Percentiles rank a stretch among this genome's conserved stretches.
These are phyloP conservation scores for Maniola jurtina DNA, from an alignment of 1,140 invertebrate species.

Conservation along the genomic window DNA sequence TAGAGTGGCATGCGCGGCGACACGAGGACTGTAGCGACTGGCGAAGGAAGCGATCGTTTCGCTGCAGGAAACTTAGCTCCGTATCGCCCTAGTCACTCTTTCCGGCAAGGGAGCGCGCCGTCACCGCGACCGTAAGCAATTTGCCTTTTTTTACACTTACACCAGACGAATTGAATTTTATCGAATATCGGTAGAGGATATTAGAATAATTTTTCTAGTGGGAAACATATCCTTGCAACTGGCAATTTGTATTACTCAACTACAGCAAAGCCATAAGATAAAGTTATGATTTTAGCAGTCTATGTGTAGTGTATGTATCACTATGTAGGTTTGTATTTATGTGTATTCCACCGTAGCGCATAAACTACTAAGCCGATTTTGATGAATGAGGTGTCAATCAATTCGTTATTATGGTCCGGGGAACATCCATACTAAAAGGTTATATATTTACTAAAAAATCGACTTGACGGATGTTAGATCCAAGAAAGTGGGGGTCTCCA, in stretches of 20 bases:
- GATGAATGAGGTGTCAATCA: no score
- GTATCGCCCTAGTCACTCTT: not conserved
- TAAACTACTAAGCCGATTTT: no score
- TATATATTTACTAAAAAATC: no score
- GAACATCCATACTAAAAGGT: no score
- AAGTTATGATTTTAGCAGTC: no score
- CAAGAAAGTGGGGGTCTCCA: no score
- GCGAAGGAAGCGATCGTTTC: constrained; percentile 5
- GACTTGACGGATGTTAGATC: no score
- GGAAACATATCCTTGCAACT: not conserved
- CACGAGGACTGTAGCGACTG: constrained; percentile 17
- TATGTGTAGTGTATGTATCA: no score
- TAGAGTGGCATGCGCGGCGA: constrained; percentile 10
- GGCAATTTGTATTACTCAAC: not conserved
- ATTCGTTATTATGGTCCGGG: no score
- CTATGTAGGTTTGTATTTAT: no score
- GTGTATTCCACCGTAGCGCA: no score
- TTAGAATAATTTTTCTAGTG: constrained; percentile 19
- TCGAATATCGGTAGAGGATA: constrained; percentile 9
- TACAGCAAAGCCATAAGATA: no score
- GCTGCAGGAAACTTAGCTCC: not conserved
- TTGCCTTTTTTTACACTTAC: constrained; percentile 33
- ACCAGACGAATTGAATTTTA: constrained; percentile 35
- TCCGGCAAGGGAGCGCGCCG: constrained; percentile 13
- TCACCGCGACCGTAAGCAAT: constrained; percentile 27